Base-by-base conservation (phyloP, 2,888 invertebrate genomes). In the Orgyia antiqua region DNA sequence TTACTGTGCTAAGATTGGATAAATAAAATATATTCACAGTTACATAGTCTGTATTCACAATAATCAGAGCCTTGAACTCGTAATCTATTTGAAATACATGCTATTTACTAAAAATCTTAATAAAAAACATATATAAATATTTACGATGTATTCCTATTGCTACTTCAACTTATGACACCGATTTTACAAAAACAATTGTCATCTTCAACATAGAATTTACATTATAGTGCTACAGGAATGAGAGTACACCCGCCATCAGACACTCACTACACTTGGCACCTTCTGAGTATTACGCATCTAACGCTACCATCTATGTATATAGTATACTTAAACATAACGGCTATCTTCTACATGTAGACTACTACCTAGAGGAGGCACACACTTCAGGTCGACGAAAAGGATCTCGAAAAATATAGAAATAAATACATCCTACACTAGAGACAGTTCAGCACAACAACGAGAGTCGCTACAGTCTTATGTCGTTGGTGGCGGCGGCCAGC, bases 201-300 rank as follows among this genome's bases (percentile, higher is more conserved):
- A 13, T 28, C 32, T 37, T 58, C 50, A 67, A 66, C 54, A 68
- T 66, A 65, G 51, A 63, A 54, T 63, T 68, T 36, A 45, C 62
- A 68, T 70, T 68, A 71, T 62, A 64, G 75, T 65, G 72, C 71
- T 73, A 73, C 65, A 76, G 80, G 80, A 83, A 80, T 79, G 80
- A 79, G 69, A 72, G 63, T 63, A 58, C 60, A 66, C 54, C 54
- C 52, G 56, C 58, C 61, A 53, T 48, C 54, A 50, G 50, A 58
- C 51, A 58, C 67, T 65, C 67, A 67, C 68, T 41, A 47, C 48
- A 54, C 52, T 52, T 54, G 52, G 52, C 76, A 77, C 78, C 75
- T 70, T 73, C 66, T 82, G 80, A 80, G 82, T 82, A 80, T 82
- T 65, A 77, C 65, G 63, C 74, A 71, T 63, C 48, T 53, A 55